phyloP scores from a whole-genome alignment of 1,140 invertebrate genomes.

The Anthonomus grandis region DNA sequence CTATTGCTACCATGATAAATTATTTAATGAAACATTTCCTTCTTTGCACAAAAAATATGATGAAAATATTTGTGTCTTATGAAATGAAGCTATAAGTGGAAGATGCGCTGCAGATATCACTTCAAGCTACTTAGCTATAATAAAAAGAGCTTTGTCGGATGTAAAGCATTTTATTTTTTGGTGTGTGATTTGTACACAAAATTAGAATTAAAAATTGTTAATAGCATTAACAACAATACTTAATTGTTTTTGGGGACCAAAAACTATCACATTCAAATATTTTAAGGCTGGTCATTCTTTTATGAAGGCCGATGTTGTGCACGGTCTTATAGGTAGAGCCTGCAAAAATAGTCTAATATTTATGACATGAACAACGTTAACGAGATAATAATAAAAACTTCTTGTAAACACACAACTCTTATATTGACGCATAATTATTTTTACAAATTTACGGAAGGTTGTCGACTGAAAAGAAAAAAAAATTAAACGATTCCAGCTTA shows the following conservation, averaged over 20 bases:
- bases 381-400: neutral
- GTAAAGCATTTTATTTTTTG: neutral
- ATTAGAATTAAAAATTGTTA: neutral
- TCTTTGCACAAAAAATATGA: no score
- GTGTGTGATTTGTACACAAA: no score
- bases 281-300: no score
- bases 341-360: neutral
- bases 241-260: neutral
- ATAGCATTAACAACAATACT: no score
- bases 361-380: neutral
- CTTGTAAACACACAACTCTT: neutral
- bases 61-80: no score
- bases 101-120: neutral
- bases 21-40: neutral
- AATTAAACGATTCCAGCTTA: no score
- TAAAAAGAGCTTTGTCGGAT: neutral
- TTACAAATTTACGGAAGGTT: neutral
- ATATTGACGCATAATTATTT: neutral
- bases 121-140: neutral
- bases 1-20: no score
- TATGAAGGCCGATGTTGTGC: neutral
- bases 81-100: neutral
- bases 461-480: neutral
- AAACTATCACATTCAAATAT: neutral
- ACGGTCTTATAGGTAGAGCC: neutral